A percentile compares a stretch with the other conserved stretches of the same genome.
These are phyloP conservation scores for Sarcoramphus papa DNA, from an alignment of 2,797 vertebrate species.

Conservation along the genomic window DNA sequence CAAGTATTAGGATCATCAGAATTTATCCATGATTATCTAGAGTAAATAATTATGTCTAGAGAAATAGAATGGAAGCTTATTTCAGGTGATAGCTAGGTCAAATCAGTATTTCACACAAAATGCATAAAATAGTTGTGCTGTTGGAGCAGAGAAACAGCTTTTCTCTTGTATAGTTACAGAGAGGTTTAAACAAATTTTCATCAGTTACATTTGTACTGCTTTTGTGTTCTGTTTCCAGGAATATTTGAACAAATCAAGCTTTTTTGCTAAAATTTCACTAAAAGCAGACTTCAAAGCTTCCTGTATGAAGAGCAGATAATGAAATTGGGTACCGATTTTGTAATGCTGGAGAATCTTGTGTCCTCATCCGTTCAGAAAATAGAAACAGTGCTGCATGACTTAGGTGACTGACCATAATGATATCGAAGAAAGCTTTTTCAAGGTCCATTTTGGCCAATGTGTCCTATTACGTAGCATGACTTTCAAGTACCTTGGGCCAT, in stretches of 20 bases:
- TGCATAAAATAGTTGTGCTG: background rate
- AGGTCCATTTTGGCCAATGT: slow-evolving; percentile 31
- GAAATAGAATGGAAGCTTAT: background rate
- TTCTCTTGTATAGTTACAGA: background rate
- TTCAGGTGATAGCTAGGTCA: background rate
- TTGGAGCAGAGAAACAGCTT: background rate
- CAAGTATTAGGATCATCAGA: background rate
- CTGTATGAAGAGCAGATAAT: background rate
- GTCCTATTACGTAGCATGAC: slow-evolving; percentile 33
- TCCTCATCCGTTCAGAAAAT: background rate
- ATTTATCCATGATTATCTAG: background rate
- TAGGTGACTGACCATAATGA: background rate
- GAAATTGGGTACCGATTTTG: background rate
- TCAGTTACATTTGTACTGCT: background rate
- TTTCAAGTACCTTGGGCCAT: slow-evolving; percentile 51
- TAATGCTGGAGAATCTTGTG: background rate
- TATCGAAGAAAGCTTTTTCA: background rate
- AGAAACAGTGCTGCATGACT: background rate
- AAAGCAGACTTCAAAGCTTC: background rate
- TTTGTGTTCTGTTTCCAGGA: background rate
- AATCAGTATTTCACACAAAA: background rate
- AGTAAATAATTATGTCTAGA: background rate
- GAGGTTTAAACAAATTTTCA: background rate
- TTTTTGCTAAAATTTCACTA: background rate
- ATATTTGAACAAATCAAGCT: background rate